Conservation (phyloP, 2,113 vertebrate genomes). For the Oreocharis arfaki region DNA sequence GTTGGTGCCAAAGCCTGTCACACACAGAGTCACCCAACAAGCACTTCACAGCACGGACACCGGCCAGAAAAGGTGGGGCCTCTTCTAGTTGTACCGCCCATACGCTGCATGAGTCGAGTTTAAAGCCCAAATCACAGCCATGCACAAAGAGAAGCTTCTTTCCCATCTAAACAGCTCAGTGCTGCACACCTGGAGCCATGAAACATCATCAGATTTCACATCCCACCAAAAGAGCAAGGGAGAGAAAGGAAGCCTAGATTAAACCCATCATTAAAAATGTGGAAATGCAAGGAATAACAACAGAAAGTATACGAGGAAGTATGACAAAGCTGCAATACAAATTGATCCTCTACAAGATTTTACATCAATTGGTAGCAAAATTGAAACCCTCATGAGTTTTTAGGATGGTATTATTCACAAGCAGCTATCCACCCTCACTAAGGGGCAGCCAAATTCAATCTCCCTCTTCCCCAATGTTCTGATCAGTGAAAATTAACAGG, state of each 20-base stretch:
- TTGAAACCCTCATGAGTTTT: not conserved
- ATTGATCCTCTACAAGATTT: not conserved
- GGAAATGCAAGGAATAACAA: not conserved
- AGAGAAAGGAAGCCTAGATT: not conserved
- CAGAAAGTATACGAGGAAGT: not conserved
- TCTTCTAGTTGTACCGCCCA: not conserved
- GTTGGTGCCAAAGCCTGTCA: not conserved
- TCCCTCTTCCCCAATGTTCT: not conserved
- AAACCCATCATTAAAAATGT: not conserved
- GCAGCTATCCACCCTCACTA: not conserved
- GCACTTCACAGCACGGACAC: not conserved
- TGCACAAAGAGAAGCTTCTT: not conserved
- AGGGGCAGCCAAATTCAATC: constrained; percentile 4
- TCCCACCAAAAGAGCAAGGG: not conserved
- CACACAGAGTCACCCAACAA: not conserved
- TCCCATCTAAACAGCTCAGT: not conserved
- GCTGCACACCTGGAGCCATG: not conserved
- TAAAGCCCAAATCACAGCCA: not conserved
- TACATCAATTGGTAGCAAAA: not conserved
- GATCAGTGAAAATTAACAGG: constrained; percentile 43
- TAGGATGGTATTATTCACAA: not conserved
- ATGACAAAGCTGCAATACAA: not conserved
- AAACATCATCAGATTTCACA: not conserved
- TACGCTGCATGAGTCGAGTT: fast-evolving
- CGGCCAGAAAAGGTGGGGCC: fast-evolving